Percentiles rank a stretch among this genome's conserved stretches.
Evolutionary conservation across 2,797 vertebrate species (phyloP).

Genomic region (Eulemur albifrons): DNA sequence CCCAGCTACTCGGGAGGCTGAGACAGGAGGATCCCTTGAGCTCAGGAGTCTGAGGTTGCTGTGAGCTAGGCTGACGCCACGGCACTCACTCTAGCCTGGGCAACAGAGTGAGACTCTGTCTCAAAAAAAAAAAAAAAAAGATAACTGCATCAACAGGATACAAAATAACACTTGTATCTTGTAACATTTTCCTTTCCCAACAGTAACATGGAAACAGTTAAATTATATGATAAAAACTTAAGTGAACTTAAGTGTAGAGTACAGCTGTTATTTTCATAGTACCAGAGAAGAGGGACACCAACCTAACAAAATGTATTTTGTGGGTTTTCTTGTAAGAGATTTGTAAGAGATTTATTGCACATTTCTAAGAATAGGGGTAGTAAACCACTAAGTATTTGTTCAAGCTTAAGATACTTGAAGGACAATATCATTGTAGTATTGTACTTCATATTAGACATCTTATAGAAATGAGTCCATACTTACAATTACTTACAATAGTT

Average conservation of each 20-base stretch:
- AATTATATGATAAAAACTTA: neutral
- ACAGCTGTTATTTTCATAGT: neutral
- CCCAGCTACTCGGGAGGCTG: too few species aligned
- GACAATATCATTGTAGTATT: neutral
- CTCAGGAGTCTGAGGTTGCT: too few species aligned
- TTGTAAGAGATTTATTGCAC: neutral
- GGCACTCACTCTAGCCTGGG: too few species aligned
- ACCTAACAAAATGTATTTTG: neutral
- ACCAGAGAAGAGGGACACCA: neutral
- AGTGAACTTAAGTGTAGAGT: neutral
- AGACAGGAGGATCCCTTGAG: too few species aligned
- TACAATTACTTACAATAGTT: neutral
- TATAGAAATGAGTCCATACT: neutral
- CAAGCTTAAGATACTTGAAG: neutral
- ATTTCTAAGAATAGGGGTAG: neutral
- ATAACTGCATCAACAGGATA: neutral
- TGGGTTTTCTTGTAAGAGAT: neutral
- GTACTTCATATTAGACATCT: neutral
- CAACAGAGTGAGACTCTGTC: too few species aligned
- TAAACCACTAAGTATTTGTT: neutral
- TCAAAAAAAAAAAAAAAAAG: too few species aligned
- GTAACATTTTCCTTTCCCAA: neutral
- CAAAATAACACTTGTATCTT: neutral
- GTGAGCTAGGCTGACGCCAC: too few species aligned
- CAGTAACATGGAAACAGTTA: neutral